phyloP scores from a whole-genome alignment of 2,888 invertebrate species.

The Herminia tarsipennalis region DNA sequence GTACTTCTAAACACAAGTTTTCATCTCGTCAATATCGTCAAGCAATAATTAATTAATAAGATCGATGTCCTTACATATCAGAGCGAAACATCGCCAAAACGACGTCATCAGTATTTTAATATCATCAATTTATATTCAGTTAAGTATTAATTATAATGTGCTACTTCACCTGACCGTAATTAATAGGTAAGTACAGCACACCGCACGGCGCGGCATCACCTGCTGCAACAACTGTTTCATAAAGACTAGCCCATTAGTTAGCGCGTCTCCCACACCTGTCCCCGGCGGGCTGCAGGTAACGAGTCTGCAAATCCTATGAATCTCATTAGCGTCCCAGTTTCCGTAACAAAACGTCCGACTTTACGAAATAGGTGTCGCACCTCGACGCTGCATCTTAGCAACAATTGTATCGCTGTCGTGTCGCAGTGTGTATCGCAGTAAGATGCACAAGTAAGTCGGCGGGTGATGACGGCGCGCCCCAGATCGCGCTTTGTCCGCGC shows the following conservation, averaged over 20 bases:
- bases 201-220: conserved; percentile 1
- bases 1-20: no score
- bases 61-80: no score
- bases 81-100: conserved; percentile 9
- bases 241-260: conserved; percentile 9
- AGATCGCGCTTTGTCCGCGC: conserved; percentile 25
- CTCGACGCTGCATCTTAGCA: conserved; percentile 12
- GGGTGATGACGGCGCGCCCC: conserved; percentile 38
- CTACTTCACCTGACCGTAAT: conserved; percentile 1
- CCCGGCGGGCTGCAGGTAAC: no score
- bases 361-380: conserved; percentile 8
- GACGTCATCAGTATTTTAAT: conserved; percentile 19
- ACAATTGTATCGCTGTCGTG: not conserved
- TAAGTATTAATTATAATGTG: conserved; percentile 9
- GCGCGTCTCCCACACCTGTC: conserved; percentile 3
- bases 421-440: conserved; percentile 1
- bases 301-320: conserved; percentile 14
- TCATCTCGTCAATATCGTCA: no score
- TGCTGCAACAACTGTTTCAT: conserved; percentile 9
- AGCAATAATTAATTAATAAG: not conserved
- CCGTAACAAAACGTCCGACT: conserved; percentile 8
- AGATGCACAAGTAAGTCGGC: conserved; percentile 16
- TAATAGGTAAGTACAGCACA: not conserved
- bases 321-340: conserved; percentile 7
- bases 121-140: conserved; percentile 14